phyloP scores from a whole-genome alignment of 2,888 invertebrate genomes.

The Scaptomyza reducta region DNA sequence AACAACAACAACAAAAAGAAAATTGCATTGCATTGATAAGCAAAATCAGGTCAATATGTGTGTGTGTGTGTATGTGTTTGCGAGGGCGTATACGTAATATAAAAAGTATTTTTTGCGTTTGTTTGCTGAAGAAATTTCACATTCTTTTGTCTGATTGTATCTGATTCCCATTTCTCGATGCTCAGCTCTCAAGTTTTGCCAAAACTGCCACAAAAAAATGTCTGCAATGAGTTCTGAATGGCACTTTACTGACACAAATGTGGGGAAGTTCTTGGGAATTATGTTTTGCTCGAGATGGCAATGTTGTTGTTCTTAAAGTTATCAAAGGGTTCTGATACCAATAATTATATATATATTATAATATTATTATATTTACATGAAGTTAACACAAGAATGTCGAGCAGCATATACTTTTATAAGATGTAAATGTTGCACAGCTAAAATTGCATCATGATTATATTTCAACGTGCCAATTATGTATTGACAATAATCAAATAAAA shows the following conservation, averaged over 20 bases:
- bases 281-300: background rate
- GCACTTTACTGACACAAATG: background rate
- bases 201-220: slow-evolving; percentile 2
- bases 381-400: no score
- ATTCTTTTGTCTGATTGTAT: slow-evolving; percentile 48
- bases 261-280: background rate
- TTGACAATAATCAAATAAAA: background rate
- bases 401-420: no score
- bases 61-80: slow-evolving; percentile 1
- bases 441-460: background rate
- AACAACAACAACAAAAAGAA: slow-evolving; percentile 8
- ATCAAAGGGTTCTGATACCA: no score
- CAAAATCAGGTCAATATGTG: slow-evolving; percentile 66
- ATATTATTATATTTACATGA: no score
- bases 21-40: slow-evolving; percentile 72
- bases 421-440: no score
- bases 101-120: slow-evolving; percentile 35
- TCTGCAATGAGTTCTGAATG: background rate
- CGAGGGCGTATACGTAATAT: slow-evolving; percentile 54
- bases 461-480: background rate
- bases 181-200: slow-evolving; percentile 4
- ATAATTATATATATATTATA: no score
- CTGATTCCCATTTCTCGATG: slow-evolving; percentile 2
- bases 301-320: no score
- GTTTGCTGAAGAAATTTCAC: slow-evolving; percentile 23